Evolutionary conservation across 2,888 invertebrate species (phyloP).

Genomic region (Cephonodes hylas): DNA sequence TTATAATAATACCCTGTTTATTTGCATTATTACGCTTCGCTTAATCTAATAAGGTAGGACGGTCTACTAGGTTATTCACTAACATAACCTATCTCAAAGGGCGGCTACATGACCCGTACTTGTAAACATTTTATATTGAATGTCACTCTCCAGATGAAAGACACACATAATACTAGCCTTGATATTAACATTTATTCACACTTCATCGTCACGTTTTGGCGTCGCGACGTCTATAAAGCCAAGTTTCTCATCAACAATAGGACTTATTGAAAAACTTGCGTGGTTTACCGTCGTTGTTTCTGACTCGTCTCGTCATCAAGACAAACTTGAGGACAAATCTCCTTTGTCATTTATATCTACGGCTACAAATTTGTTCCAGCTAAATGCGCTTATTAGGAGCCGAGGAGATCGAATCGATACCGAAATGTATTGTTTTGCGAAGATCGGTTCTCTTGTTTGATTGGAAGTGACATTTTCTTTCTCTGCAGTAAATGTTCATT

Average conservation of each 20-base stretch:
- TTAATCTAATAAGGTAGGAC: not conserved
- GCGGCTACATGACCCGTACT: not conserved
- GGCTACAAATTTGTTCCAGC: conserved; percentile 22
- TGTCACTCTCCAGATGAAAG: not conserved
- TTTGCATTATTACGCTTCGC: not conserved
- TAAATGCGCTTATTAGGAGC: not conserved
- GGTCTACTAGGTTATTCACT: not conserved
- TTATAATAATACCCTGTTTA: no score
- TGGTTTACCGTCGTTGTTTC: conserved; percentile 50
- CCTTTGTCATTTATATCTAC: conserved; percentile 50
- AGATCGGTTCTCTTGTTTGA: not conserved
- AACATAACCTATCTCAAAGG: not conserved
- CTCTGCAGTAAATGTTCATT: not conserved
- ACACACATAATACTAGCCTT: not conserved
- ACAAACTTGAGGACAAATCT: conserved; percentile 49
- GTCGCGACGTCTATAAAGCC: conserved; percentile 10
- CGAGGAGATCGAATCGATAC: not conserved
- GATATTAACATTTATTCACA: not conserved
- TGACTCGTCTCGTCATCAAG: conserved; percentile 49
- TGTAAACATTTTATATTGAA: not conserved
- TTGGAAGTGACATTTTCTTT: not conserved
- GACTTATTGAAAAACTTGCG: conserved; percentile 69
- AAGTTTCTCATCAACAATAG: conserved; percentile 54
- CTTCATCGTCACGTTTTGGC: not conserved
- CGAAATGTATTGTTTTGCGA: not conserved